A percentile compares a stretch with the other conserved stretches of the same genome.
phyloP scores from a whole-genome alignment of 2,888 invertebrate genomes.

The Drosophila neutralis region DNA sequence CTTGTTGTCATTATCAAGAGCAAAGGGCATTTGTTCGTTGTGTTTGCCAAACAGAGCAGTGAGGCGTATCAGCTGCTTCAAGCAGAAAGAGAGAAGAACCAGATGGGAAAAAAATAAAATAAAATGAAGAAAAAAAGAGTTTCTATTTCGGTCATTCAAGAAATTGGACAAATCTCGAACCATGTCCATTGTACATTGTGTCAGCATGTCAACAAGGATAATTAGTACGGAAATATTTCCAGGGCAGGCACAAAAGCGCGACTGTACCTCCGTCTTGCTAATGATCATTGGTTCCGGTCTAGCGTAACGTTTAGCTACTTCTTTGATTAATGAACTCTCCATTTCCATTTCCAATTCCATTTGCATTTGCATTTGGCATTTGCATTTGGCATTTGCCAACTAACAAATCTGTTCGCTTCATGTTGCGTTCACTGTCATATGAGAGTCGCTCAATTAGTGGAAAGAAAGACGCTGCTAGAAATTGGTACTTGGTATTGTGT shows the following conservation, averaged over 20 bases:
- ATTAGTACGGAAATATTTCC: slow-evolving; percentile 51
- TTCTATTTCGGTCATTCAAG: slow-evolving; percentile 32
- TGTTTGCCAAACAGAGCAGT: slow-evolving; percentile 66
- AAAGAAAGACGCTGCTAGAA: slow-evolving; percentile 13
- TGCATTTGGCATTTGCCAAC: slow-evolving; percentile 51
- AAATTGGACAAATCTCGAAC: slow-evolving; percentile 20
- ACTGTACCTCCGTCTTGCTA: slow-evolving; percentile 53
- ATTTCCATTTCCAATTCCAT: background rate
- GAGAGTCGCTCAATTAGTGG: slow-evolving; percentile 73
- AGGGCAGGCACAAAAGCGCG: slow-evolving; percentile 41
- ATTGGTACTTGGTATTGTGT: background rate
- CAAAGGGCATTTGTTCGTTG: slow-evolving; percentile 23
- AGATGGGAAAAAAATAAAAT: background rate
- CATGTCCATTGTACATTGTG: slow-evolving; percentile 18
- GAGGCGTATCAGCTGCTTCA: slow-evolving; percentile 53
- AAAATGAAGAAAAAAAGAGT: slow-evolving; percentile 51
- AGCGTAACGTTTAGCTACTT: slow-evolving; percentile 17
- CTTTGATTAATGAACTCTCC: slow-evolving; percentile 69
- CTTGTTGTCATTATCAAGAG: slow-evolving; percentile 50
- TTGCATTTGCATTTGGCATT: slow-evolving; percentile 21
- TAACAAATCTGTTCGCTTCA: slow-evolving; percentile 52
- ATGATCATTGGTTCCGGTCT: slow-evolving; percentile 77
- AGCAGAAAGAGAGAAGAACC: background rate
- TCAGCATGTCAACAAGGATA: slow-evolving; percentile 52
- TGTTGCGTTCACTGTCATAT: slow-evolving; percentile 65